Evolutionary conservation across 2,797 vertebrate species (phyloP).

Genomic region (Hemitrygon akajei): DNA sequence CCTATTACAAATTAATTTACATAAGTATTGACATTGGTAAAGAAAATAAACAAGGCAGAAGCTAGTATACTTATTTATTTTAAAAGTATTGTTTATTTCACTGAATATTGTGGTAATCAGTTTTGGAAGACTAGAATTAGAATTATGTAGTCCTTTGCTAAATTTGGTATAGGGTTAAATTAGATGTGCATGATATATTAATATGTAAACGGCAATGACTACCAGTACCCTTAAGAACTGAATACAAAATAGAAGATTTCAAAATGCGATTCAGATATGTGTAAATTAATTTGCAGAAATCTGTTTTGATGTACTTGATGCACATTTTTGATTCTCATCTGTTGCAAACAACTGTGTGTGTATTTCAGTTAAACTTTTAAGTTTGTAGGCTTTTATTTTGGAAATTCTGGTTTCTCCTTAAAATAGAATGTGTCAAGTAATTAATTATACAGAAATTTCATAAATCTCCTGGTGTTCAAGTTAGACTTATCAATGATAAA

Average conservation of each 20-base stretch:
- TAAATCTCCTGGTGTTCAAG: slow-evolving; percentile 73
- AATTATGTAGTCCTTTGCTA: neutral
- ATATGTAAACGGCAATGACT: neutral
- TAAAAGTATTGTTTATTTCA: neutral
- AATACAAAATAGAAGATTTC: neutral
- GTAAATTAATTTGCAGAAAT: too few relatives aligned
- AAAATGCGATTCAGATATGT: neutral
- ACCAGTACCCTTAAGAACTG: neutral
- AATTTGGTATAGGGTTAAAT: neutral
- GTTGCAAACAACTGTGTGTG: neutral
- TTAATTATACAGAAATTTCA: slow-evolving; percentile 62
- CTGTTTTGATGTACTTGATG: neutral
- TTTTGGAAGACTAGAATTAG: neutral
- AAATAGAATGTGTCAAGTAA: neutral
- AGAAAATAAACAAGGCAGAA: too few relatives aligned
- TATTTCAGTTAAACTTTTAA: neutral
- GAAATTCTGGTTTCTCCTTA: neutral
- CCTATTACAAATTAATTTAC: neutral
- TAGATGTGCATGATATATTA: neutral
- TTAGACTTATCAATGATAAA: slow-evolving; percentile 68
- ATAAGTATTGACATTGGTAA: neutral
- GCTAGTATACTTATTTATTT: too few relatives aligned
- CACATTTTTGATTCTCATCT: neutral
- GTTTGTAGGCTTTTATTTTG: neutral
- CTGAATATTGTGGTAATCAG: neutral